Evolutionary conservation across 1,140 invertebrate species (phyloP).

Genomic region (Drosophila saltans): DNA sequence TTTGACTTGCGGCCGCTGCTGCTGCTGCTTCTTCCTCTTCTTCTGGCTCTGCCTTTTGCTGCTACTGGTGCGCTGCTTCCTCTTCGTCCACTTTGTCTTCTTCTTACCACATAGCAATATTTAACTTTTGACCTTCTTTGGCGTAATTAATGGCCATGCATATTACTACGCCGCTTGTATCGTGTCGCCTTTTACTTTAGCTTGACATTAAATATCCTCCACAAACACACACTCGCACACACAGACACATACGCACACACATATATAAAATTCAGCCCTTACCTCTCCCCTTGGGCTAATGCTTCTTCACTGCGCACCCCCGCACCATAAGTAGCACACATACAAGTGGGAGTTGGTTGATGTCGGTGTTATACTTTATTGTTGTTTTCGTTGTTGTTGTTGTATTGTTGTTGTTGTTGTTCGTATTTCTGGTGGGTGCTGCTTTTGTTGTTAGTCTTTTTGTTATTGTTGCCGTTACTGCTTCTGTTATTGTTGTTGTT

Average conservation of each 20-base stretch:
- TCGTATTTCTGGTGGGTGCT: too few relatives aligned
- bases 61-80: background rate
- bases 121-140: conserved; percentile 78
- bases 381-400: background rate
- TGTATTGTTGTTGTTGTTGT: too few relatives aligned
- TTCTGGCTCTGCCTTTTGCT: conserved; percentile 14
- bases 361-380: background rate
- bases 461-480: background rate
- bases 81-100: background rate
- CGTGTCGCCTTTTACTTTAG: conserved; percentile 31
- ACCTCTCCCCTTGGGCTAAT: background rate
- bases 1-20: too few relatives aligned
- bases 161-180: conserved; percentile 56
- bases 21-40: background rate
- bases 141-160: conserved; percentile 72
- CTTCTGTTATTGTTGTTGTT: background rate
- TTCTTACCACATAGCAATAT: conserved; percentile 53
- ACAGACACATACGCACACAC: too few relatives aligned
- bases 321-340: conserved; percentile 54
- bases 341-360: conserved; percentile 72
- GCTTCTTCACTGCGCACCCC: conserved; percentile 62
- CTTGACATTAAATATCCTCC: conserved; percentile 65
- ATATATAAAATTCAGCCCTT: conserved; percentile 28
- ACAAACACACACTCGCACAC: conserved; percentile 18
- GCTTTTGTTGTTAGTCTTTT: background rate